Percentiles rank a stretch among this genome's conserved stretches.
Evolutionary conservation across 2,113 vertebrate genomes (phyloP).

Genomic region (Axis porcinus): DNA sequence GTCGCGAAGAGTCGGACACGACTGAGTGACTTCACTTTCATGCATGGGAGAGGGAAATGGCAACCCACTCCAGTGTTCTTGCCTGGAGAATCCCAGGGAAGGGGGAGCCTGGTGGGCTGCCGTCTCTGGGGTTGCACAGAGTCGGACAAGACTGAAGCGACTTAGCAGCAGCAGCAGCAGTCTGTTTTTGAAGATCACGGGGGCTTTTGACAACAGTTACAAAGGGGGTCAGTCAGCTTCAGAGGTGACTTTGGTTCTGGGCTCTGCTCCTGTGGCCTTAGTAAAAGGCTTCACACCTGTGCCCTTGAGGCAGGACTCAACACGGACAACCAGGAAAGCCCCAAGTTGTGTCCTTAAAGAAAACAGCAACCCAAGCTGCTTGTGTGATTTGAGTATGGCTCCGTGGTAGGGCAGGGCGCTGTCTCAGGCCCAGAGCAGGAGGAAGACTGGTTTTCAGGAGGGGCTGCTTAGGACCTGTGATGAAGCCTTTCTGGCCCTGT

Average conservation of each 20-base stretch:
- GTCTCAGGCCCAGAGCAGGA: no score
- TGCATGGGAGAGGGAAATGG: background rate
- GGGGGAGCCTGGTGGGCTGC: accelerated
- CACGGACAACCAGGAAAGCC: background rate
- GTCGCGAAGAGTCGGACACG: accelerated
- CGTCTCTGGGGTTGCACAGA: accelerated
- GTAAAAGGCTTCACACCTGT: background rate
- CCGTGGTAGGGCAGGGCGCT: accelerated
- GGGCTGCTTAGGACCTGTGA: background rate
- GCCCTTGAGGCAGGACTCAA: background rate
- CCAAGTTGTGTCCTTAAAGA: background rate
- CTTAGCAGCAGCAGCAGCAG: background rate
- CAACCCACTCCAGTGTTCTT: background rate
- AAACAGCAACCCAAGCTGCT: background rate
- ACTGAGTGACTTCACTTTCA: background rate
- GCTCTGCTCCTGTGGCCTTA: background rate
- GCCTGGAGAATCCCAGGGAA: accelerated
- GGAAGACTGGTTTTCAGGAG: background rate
- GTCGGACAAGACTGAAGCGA: accelerated
- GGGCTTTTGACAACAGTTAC: background rate
- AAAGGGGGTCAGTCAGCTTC: background rate
- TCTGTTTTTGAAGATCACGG: background rate
- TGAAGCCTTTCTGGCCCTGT: no score
- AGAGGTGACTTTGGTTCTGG: background rate
- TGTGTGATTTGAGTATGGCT: background rate